Base-by-base conservation (phyloP, 2,888 invertebrate genomes). In the Ctenicera cuprea region DNA sequence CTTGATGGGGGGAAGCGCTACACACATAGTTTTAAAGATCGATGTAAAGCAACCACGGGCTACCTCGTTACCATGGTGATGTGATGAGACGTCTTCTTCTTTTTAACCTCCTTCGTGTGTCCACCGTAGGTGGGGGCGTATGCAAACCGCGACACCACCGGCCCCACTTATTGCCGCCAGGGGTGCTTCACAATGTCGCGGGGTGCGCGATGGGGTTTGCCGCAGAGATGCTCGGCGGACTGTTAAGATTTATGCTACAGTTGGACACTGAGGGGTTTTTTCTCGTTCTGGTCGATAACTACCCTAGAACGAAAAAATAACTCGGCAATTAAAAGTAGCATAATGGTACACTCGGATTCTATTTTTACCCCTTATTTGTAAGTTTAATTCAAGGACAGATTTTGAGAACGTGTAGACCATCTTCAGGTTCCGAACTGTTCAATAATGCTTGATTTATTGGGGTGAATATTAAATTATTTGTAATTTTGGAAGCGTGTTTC, bases 61-160 rank as follows among this genome's bases (percentile, higher is more conserved):
- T 85, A 86, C 86, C 87, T 87, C 87, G 87, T 87, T 87, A 87
- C 87, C 87, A 87, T 87, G 87, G 87, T 84, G 87, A 87, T 87
- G 87, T 87, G 87, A 86, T 86, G 86, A 87, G 86, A 86, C 85
- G 85, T 85, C 86, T 87, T 87, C 86, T 87, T 86, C 86, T 87
- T 87, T 87, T 87, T 87, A 87, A 87, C 87, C 87, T 86, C 83
- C 85, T 86, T 83, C 84, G 85, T 83, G 83, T 84, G 85, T 84
- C 86, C 86, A 85, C 86, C 86, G 85, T 82, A 77, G 80, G 81
- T 76, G 80, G 80, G 79, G 79, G 79, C 78, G 81, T 80, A 82
- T 82, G 82, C 82, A 82, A 81, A 81, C 82, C 81, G 81, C 83
- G 82, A 83, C 83, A 82, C 82, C 78, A 79, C 77, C 80, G 76